Conservation (phyloP, 2,113 vertebrate species). For the Calonectris borealis region DNA sequence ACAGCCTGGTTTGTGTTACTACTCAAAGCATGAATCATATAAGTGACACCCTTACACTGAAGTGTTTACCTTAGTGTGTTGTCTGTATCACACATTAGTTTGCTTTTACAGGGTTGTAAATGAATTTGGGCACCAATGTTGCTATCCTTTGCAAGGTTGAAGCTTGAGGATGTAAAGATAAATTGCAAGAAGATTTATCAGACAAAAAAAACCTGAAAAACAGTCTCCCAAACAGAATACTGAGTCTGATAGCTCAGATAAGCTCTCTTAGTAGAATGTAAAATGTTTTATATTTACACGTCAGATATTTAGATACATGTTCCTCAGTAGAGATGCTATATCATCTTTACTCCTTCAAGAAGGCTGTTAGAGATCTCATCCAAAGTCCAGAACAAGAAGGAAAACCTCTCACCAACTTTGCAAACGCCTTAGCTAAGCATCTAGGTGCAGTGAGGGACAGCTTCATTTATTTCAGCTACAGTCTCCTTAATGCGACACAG, state of each 20-base stretch:
- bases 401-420: neutral
- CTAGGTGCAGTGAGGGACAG: neutral
- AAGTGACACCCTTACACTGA: neutral
- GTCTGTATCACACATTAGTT: neutral
- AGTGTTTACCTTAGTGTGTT: neutral
- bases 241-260: neutral
- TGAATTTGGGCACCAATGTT: neutral
- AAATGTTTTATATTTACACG: neutral
- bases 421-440: neutral
- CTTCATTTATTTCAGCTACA: neutral
- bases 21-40: neutral
- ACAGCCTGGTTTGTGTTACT: neutral
- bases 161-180: neutral
- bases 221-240: neutral
- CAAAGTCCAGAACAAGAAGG: neutral
- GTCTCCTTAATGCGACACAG: neutral
- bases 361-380: neutral
- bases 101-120: neutral
- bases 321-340: neutral
- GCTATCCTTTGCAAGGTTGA: neutral
- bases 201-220: neutral
- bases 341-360: neutral
- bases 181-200: neutral
- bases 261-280: neutral
- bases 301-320: neutral